Base-by-base conservation (phyloP, 2,888 invertebrate genomes). In the Acrobasis repandana region DNA sequence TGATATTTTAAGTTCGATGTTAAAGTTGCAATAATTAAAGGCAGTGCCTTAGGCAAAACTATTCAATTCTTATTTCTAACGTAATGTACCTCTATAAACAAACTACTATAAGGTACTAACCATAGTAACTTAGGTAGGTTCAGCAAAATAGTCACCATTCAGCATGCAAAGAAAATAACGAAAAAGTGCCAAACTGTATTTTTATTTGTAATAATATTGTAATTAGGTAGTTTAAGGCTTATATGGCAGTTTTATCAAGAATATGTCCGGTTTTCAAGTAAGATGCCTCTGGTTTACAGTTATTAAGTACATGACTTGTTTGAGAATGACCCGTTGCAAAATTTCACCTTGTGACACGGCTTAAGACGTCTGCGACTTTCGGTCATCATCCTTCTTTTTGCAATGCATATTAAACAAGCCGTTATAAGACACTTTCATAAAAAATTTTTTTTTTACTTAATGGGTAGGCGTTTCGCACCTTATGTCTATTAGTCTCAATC, bases 231-330 rank as follows among this genome's bases (percentile, higher is more conserved):
- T 57, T 57, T 36, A 52, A 57, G 15, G 57, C 33, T 33, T 28
- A 57, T 57, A 2, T 1, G 57, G 46, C 14, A 33, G 47, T 47
- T 57, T 48, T 58, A 28, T 46, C 34, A 10, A 33, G 34, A 0
- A 34, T 48, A 18, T 48, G 46, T 47, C 57, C 47, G 33, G 48
- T 49, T 58, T 49, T 36, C 11, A n/a, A 50, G 50, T 36, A 20
- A 18, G 58, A 49, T 58, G 58, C 15, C 9, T 58, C 49, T 49
- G 49, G 36, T 49, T 49, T 58, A 58, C 58, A 58, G 58, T 58
- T 58, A 58, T 58, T 36, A 36, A 18, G 49, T 16, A 49, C 36
- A 58, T 49, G 58, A 58, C 58, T 49, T 38, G 36, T 58, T 58
- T 36, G 33, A 15, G 36, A 50, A 16, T 49, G 58, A 58, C 58